phyloP scores from a whole-genome alignment of 2,113 vertebrate genomes.

The Epinephelus cyanopodus region DNA sequence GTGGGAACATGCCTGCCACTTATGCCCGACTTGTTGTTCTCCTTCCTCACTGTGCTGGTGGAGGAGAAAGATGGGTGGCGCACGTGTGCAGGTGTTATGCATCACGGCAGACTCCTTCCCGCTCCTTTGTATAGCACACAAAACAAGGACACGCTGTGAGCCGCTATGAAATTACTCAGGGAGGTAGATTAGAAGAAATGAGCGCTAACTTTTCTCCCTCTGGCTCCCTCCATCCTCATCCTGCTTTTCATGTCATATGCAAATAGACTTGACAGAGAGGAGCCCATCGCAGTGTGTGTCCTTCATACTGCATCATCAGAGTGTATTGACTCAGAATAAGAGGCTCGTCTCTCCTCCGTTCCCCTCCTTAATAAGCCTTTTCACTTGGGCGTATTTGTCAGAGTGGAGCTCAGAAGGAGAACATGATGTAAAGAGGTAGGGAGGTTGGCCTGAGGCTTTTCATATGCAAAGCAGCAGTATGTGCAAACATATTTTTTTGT shows the following conservation, averaged over 20 bases:
- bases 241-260: constrained; percentile 28
- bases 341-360: constrained; percentile 4
- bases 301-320: constrained; percentile 39
- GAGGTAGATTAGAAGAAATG: constrained; percentile 39
- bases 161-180: constrained; percentile 40
- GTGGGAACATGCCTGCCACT: constrained; percentile 62
- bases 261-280: constrained; percentile 32
- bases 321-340: constrained; percentile 42
- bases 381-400: constrained; percentile 26
- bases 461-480: constrained; percentile 23
- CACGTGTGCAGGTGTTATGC: constrained; percentile 52
- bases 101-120: neutral
- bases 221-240: constrained; percentile 29
- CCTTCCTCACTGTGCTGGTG: constrained; percentile 12
- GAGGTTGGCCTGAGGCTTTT: constrained; percentile 7
- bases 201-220: constrained; percentile 3
- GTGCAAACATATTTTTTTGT: constrained; percentile 9
- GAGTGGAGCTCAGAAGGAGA: constrained; percentile 23
- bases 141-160: constrained; percentile 52
- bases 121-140: constrained; percentile 35
- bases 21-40: constrained; percentile 77
- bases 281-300: constrained; percentile 31
- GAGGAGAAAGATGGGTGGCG: constrained; percentile 16
- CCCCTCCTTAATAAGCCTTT: constrained; percentile 31
- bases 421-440: constrained; percentile 26